Evolutionary conservation across 2,888 invertebrate species (phyloP).

Genomic region (Spialia ferax): DNA sequence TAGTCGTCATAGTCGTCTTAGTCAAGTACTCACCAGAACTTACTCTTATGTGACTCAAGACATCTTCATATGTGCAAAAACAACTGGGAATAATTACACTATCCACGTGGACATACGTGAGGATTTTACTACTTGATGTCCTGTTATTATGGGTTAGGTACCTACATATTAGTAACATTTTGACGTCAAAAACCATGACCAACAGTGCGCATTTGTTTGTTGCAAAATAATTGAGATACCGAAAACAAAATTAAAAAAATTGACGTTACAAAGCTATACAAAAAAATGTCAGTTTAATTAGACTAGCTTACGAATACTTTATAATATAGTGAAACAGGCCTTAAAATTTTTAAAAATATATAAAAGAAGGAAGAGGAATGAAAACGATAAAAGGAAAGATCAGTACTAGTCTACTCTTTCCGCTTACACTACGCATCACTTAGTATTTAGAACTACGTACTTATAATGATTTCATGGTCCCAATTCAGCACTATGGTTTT

Average conservation of each 20-base stretch:
- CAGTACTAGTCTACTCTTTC: neutral
- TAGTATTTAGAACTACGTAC: neutral
- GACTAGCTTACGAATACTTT: neutral
- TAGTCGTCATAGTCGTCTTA: too few relatives aligned
- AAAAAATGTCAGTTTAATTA: neutral
- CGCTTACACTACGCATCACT: neutral
- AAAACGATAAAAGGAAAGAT: neutral
- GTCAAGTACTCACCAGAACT: too few relatives aligned
- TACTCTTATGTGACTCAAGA: too few relatives aligned
- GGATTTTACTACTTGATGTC: neutral
- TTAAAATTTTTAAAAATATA: neutral
- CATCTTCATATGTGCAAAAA: too few relatives aligned
- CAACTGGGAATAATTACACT: too few relatives aligned
- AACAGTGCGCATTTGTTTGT: neutral
- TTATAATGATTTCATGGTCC: neutral
- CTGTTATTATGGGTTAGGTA: neutral
- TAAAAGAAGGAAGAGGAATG: neutral
- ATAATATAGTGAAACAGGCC: neutral
- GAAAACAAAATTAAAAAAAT: neutral
- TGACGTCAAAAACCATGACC: neutral
- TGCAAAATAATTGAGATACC: neutral
- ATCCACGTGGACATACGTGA: neutral
- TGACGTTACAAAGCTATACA: neutral
- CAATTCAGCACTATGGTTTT: constrained; percentile 18
- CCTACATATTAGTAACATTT: neutral